Conservation (phyloP, 2,797 vertebrate genomes). For the Neosilurus mollespiculum region DNA sequence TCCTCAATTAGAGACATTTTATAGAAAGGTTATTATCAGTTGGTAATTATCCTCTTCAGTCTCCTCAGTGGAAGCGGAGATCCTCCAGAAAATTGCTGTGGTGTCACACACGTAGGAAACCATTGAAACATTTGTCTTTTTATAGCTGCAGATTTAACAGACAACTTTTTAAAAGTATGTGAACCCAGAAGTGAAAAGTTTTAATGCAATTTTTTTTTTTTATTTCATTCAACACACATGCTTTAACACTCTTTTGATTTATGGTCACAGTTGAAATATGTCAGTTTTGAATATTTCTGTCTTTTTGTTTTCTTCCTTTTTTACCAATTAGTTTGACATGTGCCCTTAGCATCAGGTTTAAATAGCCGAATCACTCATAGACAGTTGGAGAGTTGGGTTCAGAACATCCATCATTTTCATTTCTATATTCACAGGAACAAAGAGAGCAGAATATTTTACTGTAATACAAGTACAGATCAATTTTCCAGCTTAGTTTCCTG, state of each 20-base stretch:
- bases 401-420: neutral
- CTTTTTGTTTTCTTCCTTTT: neutral
- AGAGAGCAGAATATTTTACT: neutral
- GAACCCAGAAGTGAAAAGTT: neutral
- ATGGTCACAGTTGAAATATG: neutral
- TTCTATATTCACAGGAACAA: neutral
- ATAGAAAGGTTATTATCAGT: slow-evolving; percentile 51
- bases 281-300: neutral
- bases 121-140: slow-evolving; percentile 8
- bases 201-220: neutral
- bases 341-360: neutral
- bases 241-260: neutral
- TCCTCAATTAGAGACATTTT: slow-evolving; percentile 44
- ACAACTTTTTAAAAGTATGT: neutral
- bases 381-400: neutral
- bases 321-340: neutral
- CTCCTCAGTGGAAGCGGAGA: slow-evolving; percentile 18
- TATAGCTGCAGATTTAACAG: neutral
- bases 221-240: neutral
- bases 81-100: slow-evolving; percentile 22
- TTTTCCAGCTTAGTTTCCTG: neutral
- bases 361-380: neutral
- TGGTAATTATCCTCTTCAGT: slow-evolving; percentile 47
- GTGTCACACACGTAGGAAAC: slow-evolving; percentile 8
- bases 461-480: neutral